Percentiles rank a stretch among this genome's conserved stretches.
Evolutionary conservation across 2,113 vertebrate genomes (phyloP).

Genomic region (Myiozetetes cayanensis): DNA sequence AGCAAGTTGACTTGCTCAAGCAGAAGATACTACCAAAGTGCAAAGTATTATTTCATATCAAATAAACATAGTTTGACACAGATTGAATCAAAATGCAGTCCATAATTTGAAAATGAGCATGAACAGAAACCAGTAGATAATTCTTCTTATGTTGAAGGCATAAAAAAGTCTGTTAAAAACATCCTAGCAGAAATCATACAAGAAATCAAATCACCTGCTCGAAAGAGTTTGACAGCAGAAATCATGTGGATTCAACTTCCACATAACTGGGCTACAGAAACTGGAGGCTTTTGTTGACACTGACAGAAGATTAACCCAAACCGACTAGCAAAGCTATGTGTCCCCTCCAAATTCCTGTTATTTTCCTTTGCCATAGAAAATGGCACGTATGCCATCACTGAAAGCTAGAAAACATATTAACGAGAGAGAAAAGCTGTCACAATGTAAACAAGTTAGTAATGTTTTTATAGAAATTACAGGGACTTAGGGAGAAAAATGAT

Average conservation of each 20-base stretch:
- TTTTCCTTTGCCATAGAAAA: background rate
- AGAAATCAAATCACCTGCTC: background rate
- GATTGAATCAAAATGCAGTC: background rate
- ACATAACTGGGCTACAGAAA: background rate
- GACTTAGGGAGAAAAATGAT: background rate
- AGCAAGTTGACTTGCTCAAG: background rate
- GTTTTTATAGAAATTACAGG: background rate
- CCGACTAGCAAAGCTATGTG: background rate
- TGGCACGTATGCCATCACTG: background rate
- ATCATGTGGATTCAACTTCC: background rate
- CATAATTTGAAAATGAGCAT: background rate
- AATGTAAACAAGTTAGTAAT: background rate
- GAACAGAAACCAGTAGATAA: background rate
- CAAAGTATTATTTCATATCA: background rate
- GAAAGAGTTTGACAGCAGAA: background rate
- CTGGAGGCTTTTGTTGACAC: background rate
- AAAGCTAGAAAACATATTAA: background rate
- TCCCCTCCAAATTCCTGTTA: background rate
- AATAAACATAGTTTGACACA: background rate
- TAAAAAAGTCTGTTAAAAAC: background rate
- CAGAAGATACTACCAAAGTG: background rate
- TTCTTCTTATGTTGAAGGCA: background rate
- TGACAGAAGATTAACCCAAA: background rate
- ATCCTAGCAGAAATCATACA: background rate
- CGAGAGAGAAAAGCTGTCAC: background rate